Conservation (phyloP, 2,888 invertebrate genomes). For the Callyntrura sp. region DNA sequence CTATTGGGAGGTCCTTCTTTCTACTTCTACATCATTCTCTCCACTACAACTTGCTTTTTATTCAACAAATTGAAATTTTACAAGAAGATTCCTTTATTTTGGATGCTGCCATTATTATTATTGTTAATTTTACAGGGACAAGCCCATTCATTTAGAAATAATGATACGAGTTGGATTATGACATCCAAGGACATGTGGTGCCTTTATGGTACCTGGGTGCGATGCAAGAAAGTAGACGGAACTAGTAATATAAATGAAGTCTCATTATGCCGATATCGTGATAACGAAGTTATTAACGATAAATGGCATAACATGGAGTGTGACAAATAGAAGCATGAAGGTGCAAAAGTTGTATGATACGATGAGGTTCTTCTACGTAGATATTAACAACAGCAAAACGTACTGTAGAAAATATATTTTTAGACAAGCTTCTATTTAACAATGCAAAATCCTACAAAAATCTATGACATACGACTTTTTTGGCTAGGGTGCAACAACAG, state of each 20-base stretch:
- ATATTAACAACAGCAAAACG: background rate
- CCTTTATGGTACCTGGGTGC: background rate
- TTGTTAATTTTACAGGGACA: constrained; percentile 4
- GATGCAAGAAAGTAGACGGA: constrained; percentile 14
- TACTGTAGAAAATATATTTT: background rate
- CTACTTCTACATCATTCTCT: background rate
- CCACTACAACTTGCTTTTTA: background rate
- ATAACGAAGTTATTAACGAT: background rate
- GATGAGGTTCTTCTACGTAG: background rate
- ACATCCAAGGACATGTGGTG: constrained; percentile 15
- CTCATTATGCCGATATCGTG: background rate
- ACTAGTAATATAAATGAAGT: background rate
- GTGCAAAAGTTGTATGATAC: background rate
- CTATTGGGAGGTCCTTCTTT: background rate
- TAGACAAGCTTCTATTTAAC: background rate
- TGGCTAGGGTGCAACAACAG: background rate
- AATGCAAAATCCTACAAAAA: background rate
- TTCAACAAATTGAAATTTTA: background rate
- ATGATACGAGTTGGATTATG: background rate
- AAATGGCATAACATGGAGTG: background rate
- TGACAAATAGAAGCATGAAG: background rate
- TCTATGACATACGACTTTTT: constrained; percentile 19
- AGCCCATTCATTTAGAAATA: constrained; percentile 15
- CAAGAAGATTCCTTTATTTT: background rate
- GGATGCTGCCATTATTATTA: background rate